Evolutionary conservation across 2,888 invertebrate genomes (phyloP).

Genomic region (Troilus luridus): DNA sequence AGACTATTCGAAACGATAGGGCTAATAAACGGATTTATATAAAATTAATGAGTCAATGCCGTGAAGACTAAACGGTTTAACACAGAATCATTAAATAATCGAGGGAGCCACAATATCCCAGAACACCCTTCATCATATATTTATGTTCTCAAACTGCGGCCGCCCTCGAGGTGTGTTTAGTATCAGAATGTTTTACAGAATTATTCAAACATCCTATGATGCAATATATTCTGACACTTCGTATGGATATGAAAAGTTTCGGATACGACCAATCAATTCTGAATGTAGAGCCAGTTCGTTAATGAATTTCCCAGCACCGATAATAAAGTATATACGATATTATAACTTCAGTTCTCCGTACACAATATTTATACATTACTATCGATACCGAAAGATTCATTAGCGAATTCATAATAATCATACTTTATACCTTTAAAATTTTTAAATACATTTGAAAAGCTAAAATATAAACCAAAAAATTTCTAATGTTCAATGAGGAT

Average conservation of each 20-base stretch:
- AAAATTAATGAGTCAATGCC: not conserved
- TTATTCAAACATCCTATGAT: conserved; percentile 7
- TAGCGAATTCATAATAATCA: no score
- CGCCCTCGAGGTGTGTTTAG: not conserved
- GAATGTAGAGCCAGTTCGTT: not conserved
- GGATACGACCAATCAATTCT: not conserved
- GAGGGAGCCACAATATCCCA: not conserved
- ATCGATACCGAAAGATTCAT: no score
- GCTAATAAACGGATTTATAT: not conserved
- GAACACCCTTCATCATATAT: not conserved
- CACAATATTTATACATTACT: no score
- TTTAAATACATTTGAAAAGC: no score
- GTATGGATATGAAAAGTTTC: not conserved
- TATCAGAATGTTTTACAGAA: conserved; percentile 1
- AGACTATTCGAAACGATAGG: not conserved
- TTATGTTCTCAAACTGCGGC: not conserved
- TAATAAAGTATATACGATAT: no score
- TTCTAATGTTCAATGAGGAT: no score
- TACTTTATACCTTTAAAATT: no score
- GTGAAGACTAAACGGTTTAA: conserved; percentile 1
- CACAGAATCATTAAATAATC: not conserved
- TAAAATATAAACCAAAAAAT: no score
- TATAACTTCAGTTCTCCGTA: no score
- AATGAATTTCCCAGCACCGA: not conserved
- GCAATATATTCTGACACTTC: not conserved